A percentile compares a stretch with the other conserved stretches of the same genome.
Evolutionary conservation across 2,888 invertebrate genomes (phyloP).

Genomic region (Chamaedrilus cognettii): DNA sequence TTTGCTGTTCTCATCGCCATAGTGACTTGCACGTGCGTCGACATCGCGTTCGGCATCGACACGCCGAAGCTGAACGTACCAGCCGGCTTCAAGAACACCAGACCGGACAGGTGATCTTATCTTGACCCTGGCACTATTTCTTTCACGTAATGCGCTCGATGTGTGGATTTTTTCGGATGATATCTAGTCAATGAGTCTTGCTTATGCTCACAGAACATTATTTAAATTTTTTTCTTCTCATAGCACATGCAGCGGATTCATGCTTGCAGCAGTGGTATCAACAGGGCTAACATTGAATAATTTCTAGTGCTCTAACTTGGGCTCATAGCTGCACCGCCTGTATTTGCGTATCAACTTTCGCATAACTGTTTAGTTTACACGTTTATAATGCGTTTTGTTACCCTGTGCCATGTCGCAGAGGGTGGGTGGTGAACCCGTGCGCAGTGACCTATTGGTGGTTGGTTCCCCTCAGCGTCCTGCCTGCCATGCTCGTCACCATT

Average conservation of each 20-base stretch:
- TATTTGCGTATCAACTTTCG: background rate
- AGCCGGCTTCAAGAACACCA: slow-evolving; percentile 66
- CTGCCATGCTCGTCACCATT: slow-evolving; percentile 92
- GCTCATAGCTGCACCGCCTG: background rate
- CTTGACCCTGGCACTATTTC: too few relatives aligned
- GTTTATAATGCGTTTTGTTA: background rate
- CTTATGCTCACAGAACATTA: too few relatives aligned
- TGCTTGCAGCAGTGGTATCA: too few relatives aligned
- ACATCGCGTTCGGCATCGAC: slow-evolving; percentile 76
- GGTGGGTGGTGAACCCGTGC: slow-evolving; percentile 54
- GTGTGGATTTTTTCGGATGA: too few relatives aligned
- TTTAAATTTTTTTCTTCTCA: too few relatives aligned
- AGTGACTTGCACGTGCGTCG: slow-evolving; percentile 81
- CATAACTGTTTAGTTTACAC: background rate
- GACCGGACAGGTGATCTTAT: slow-evolving; percentile 22
- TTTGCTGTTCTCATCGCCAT: slow-evolving; percentile 90
- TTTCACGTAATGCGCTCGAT: too few relatives aligned
- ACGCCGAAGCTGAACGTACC: slow-evolving; percentile 89
- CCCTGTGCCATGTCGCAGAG: slow-evolving; percentile 41
- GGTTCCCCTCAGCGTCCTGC: slow-evolving; percentile 77
- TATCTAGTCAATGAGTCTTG: too few relatives aligned
- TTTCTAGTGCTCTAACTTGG: too few relatives aligned
- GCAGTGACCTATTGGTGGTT: slow-evolving; percentile 69
- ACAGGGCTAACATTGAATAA: too few relatives aligned
- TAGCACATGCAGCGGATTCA: too few relatives aligned